Base-by-base conservation (phyloP, 64 coral and sea anemone species). In the Dendronephthya gigantea region DNA sequence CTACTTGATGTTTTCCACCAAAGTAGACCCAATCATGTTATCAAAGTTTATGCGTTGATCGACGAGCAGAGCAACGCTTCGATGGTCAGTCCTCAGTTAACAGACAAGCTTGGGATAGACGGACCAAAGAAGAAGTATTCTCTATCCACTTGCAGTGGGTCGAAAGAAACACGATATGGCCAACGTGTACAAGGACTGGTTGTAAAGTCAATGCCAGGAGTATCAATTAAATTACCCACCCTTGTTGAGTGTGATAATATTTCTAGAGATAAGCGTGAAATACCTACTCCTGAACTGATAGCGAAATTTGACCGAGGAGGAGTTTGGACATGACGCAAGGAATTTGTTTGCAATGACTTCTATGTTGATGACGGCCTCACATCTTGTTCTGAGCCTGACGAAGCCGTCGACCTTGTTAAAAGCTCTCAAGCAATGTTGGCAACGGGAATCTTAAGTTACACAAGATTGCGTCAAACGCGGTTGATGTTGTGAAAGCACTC, bases 311-410 rank as follows among this genome's bases (percentile, higher is more conserved):
- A 5, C 10, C 58, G 58, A 66, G 58, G 58, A 66, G 58, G 29
- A 30, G 6, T 66, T n/a, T 66, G 58, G 58, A n/a, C 19, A 66
- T n/a, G 19, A 22, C 6, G 58, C 58, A 66, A 66, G 14, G 29
- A 66, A 14, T 66, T 66, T 30, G 58, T 14, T 30, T 30, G 29
- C 14, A 30, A 66, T 17, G 58, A 66, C 29, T 66, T 66, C 29
- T 83, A 83, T 15, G 82, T 83, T 14, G 82, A 83, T 40, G 82
- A 83, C 39, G 87, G 87, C 15, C 9, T 88, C 31, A n/a, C 35
- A 9, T 88, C 75, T 10, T 37, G 58, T n/a, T 36, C 40, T 6
- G n/a, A 72, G 17, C 49, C 87, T 4, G 16, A 9, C 2, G 49
- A 83, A 39, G 43, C 72, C 8, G 23, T 82, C 4, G 5, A 83